A percentile compares a stretch with the other conserved stretches of the same genome.
Conservation (phyloP, 2,888 invertebrate genomes). For the Pachydiplax longipennis region DNA sequence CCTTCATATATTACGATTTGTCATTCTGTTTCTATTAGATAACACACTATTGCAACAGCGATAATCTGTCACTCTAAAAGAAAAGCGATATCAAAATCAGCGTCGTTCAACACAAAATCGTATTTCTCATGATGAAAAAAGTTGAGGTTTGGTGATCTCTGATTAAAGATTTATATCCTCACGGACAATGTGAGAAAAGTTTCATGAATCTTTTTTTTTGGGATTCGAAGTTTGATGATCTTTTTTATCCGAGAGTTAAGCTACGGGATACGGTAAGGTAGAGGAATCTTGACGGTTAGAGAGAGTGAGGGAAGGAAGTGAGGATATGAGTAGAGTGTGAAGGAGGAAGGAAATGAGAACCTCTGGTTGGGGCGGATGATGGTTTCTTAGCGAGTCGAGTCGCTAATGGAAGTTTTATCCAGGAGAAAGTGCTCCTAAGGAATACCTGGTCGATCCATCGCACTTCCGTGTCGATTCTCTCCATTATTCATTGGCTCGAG, state of each 20-base stretch:
- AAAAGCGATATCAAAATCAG: too few relatives aligned
- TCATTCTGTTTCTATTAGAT: too few relatives aligned
- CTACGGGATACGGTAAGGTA: background rate
- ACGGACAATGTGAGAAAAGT: background rate
- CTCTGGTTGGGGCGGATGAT: background rate
- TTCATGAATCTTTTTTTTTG: background rate
- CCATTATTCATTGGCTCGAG: too few relatives aligned
- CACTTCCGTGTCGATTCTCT: too few relatives aligned
- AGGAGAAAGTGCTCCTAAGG: background rate
- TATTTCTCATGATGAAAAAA: too few relatives aligned
- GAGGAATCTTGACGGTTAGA: background rate
- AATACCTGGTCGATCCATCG: too few relatives aligned
- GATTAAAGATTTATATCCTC: background rate
- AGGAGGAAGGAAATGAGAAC: background rate
- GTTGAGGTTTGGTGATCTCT: too few relatives aligned
- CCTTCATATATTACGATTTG: too few relatives aligned
- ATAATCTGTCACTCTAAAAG: too few relatives aligned
- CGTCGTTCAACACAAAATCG: too few relatives aligned
- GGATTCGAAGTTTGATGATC: background rate
- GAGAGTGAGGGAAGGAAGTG: background rate
- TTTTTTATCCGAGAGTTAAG: constrained; percentile 4
- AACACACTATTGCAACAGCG: too few relatives aligned
- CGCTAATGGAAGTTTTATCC: constrained; percentile 35
- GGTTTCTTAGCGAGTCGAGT: background rate
- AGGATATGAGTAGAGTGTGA: background rate